Evolutionary conservation across 35 echinoderm and acorn worm genomes (phyloP), one percentile per base, ranked within the genome.

Genomic region (Chiridota heheva): DNA sequence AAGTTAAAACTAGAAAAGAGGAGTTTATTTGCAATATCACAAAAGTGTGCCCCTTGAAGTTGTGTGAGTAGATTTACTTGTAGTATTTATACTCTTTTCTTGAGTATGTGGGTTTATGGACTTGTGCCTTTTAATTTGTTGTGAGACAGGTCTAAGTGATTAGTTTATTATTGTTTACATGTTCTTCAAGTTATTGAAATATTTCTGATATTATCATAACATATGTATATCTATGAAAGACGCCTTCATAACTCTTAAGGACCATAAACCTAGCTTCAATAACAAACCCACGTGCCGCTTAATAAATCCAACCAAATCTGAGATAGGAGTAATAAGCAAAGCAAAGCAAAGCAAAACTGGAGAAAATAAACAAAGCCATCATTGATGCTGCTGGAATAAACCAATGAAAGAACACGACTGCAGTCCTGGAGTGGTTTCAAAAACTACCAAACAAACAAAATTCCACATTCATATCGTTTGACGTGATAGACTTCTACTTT

Each of bases 391-490:
- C 55, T 22, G 29, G 29, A 51, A 4, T 12, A 4, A 58, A 58
- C 12, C 55, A 58, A 58, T 58, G 55, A 27, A 58, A 12, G 55
- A 58, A 58, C 55, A 58, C 12, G 18, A 58, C 4, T 67, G 2
- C 17, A 29, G 63, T 73, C 69, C 40, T 73, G 18, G 37, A 73
- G 45, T 73, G 69, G 69, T 73, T 73, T 42, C 40, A 73, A 2
- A 73, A 42, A 12, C 40, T 73, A 26, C 12, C 8, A 2, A 73
- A 73, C 69, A 73, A 73, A 44, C 24, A 4, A 20, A 73, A 45
- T 1, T 3, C 20, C 37, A 40, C 42, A 2, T 73, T 73, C 40
- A 73, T 73, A 13, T 43, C 2, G 15, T 73, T 73, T 22, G 69
- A 73, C 69, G 41, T 73, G 5, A 20, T 36, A 4, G 40, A 73